Conservation (phyloP, 2,113 vertebrate species). For the Tor tambroides region DNA sequence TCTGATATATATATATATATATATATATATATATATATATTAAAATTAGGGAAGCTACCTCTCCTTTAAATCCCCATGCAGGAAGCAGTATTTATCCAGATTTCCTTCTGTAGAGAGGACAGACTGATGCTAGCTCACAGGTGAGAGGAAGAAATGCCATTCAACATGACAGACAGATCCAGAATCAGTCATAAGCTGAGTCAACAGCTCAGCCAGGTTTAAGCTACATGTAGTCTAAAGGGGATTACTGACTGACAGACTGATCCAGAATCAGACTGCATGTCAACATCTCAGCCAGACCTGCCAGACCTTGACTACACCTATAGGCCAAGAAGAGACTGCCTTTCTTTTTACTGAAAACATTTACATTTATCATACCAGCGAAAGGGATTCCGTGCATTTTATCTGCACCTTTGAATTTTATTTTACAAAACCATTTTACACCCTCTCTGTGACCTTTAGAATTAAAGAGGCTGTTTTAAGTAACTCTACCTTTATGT, state of each 20-base stretch:
- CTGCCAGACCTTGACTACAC: conserved; percentile 15
- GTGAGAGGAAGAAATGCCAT: neutral
- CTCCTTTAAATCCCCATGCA: neutral
- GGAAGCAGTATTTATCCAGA: neutral
- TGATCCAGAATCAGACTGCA: conserved; percentile 19
- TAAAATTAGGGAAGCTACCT: neutral
- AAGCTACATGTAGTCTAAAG: conserved; percentile 23
- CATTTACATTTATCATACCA: neutral
- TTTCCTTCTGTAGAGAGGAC: neutral
- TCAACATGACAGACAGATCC: conserved; percentile 2
- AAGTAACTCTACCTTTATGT: neutral
- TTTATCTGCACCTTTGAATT: neutral
- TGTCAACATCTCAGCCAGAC: conserved; percentile 7
- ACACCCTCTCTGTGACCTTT: neutral
- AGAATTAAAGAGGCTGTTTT: neutral
- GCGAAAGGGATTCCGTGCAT: neutral
- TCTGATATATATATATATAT: no score
- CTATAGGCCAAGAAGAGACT: neutral
- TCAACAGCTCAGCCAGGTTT: conserved; percentile 19
- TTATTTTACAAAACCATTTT: neutral
- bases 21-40: no score
- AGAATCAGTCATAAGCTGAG: conserved; percentile 18
- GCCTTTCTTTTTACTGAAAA: neutral
- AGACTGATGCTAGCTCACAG: conserved; percentile 5
- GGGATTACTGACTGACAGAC: conserved; percentile 32